Base-by-base conservation (phyloP, 2,113 vertebrate species). In the Prunella himalayana region DNA sequence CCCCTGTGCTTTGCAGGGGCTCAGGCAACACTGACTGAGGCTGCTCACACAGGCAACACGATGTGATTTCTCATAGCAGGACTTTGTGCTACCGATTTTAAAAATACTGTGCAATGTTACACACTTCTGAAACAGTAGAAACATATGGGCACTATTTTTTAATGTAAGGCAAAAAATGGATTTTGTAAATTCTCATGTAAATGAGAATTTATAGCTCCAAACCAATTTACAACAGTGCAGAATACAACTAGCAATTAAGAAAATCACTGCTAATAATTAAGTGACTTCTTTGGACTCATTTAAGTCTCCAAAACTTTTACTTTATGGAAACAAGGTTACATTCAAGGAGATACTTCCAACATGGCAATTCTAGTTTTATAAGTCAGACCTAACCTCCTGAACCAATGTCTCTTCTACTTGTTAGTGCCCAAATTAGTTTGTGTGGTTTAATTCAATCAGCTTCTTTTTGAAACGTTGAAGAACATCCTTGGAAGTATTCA, bases 11-110 rank as follows among this genome's bases (percentile, higher is more conserved):
- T 24, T 23, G 14, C 57, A 71, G 51, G 19, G 44, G 31, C 47
- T 53, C 19, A 10, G 47, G 27, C 57, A 82, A 41, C 7, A 11
- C 61, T 25, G 19, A 33, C 65, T 2, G 24, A 42, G 33, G 63
- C 24, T 63, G 69, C n/a, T 20, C 71, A 66, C 13, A 10, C 9
- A n/a, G 0, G 25, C 17, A 33, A 2, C 0, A 2, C 2, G 0
- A 84, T 5, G n/a, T 0, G 3, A 23, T 23, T 81, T 57, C 13
- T 44, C 56, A 28, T 1, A 13, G 54, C 0, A 51, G 24, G 11
- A 76, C 15, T n/a, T 30, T 2, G 5, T 6, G 56, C 22, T 75
- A 14, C 35, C 15, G 18, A 37, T 63, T 79, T 72, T 12, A 83
- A 50, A 44, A 86, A 51, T 7, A 42, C 21, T 37, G 13, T 21